Conservation (phyloP, 2,888 invertebrate genomes). For the Drosophila planitibia region DNA sequence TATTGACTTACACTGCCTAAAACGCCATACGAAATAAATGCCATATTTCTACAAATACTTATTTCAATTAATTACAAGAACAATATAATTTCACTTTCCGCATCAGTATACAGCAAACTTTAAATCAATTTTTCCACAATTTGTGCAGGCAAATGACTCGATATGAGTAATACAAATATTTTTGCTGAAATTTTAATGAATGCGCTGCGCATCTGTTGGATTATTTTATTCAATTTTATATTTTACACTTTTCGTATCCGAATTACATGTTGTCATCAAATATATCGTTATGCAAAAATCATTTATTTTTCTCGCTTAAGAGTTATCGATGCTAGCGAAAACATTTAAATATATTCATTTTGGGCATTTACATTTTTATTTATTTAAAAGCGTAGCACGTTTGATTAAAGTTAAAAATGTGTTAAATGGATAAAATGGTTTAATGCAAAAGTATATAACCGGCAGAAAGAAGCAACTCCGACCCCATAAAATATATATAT, state of each 20-base stretch:
- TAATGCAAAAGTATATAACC: not conserved
- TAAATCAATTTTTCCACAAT: not conserved
- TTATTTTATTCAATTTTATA: constrained; percentile 8
- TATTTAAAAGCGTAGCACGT: constrained; percentile 14
- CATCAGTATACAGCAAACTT: not conserved
- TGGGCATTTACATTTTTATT: constrained; percentile 25
- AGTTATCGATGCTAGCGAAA: not conserved
- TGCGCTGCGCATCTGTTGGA: constrained; percentile 21
- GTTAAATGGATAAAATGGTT: not conserved
- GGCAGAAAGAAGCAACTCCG: not conserved
- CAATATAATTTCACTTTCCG: not conserved
- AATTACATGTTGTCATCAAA: constrained; percentile 18
- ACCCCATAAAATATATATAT: not conserved
- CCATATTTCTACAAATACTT: not conserved
- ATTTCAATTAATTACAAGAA: not conserved
- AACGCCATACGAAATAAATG: not conserved
- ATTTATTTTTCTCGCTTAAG: not conserved
- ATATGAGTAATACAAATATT: constrained; percentile 8
- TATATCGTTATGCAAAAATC: constrained; percentile 23
- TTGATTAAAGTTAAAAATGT: constrained; percentile 1
- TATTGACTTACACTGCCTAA: not conserved
- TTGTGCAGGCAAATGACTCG: not conserved
- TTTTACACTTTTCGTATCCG: constrained; percentile 23
- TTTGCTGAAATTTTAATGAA: constrained; percentile 48
- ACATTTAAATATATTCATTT: not conserved